A percentile compares a stretch with the other conserved stretches of the same genome.
These are phyloP conservation scores for Leucania comma DNA, from an alignment of 2,888 invertebrate genomes.

Conservation along the genomic window DNA sequence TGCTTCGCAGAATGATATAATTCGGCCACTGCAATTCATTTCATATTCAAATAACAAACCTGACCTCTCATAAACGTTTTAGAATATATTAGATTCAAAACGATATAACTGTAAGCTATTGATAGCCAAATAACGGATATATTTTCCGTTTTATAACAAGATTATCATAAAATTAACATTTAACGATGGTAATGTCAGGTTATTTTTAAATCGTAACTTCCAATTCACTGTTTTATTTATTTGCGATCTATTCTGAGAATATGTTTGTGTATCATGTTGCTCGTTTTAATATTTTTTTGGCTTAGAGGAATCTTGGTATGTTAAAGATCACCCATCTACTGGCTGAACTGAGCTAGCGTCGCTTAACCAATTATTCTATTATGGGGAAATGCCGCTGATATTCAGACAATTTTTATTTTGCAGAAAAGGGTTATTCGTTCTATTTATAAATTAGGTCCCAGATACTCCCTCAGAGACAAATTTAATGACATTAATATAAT, in stretches of 20 bases:
- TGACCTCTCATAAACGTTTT: constrained; percentile 16
- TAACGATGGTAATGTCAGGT: neutral
- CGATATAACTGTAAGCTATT: constrained; percentile 35
- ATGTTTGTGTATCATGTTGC: neutral
- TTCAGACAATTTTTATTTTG: too few species aligned
- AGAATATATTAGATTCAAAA: constrained; percentile 6
- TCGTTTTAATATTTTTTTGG: neutral
- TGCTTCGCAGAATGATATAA: too few species aligned
- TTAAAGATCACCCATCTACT: too few species aligned
- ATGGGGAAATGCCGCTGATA: too few species aligned
- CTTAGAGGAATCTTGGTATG: too few species aligned
- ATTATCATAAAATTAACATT: constrained; percentile 21
- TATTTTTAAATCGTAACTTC: constrained; percentile 8
- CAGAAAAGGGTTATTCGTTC: too few species aligned
- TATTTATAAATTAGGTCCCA: too few species aligned
- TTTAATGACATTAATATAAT: too few species aligned
- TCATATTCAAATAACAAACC: neutral
- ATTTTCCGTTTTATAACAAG: neutral
- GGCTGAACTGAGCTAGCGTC: too few species aligned
- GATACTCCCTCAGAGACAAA: too few species aligned
- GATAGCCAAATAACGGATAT: constrained; percentile 21
- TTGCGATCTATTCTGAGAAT: neutral
- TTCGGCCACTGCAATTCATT: too few species aligned
- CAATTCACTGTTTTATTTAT: neutral
- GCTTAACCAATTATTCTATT: too few species aligned